Evolutionary conservation across 2,888 invertebrate genomes (phyloP).

Genomic region (Sarcophaga variegata): DNA sequence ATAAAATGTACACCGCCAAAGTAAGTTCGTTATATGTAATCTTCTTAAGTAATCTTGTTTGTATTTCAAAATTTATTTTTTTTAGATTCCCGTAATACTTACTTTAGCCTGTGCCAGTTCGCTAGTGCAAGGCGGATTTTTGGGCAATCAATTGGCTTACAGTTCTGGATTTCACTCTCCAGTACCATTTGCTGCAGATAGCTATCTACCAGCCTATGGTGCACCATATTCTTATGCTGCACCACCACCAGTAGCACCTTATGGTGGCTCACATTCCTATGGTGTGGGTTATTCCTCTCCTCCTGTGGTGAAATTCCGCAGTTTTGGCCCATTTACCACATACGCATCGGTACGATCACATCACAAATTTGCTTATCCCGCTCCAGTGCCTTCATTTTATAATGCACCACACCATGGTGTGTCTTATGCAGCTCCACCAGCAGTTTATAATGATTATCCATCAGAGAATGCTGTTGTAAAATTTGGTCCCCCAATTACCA

Average conservation of each 20-base stretch:
- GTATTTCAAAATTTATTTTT: background rate
- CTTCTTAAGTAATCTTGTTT: background rate
- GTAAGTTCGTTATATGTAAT: slow-evolving; percentile 38
- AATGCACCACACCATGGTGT: slow-evolving; percentile 28
- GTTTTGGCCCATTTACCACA: slow-evolving; percentile 18
- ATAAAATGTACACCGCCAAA: slow-evolving; percentile 34
- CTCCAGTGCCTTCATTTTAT: slow-evolving; percentile 44
- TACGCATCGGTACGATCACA: slow-evolving; percentile 39
- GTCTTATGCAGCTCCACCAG: background rate
- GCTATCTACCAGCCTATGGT: background rate
- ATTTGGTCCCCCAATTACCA: slow-evolving; percentile 60
- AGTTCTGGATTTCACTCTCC: slow-evolving; percentile 11
- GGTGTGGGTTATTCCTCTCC: slow-evolving; percentile 31
- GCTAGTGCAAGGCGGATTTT: slow-evolving; percentile 25
- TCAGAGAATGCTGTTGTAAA: slow-evolving; percentile 46
- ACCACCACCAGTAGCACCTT: slow-evolving; percentile 35
- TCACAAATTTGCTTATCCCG: slow-evolving; percentile 38
- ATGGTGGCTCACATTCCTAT: slow-evolving; percentile 25
- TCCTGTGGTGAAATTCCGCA: slow-evolving; percentile 33
- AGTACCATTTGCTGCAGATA: slow-evolving; percentile 7
- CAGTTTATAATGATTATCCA: slow-evolving; percentile 21
- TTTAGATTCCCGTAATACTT: slow-evolving; percentile 24
- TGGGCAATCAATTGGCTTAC: slow-evolving; percentile 28
- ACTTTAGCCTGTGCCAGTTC: background rate
- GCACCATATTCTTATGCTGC: slow-evolving; percentile 23